Evolutionary conservation across 1,140 invertebrate species (phyloP).

Genomic region (Polypedilum pembai): DNA sequence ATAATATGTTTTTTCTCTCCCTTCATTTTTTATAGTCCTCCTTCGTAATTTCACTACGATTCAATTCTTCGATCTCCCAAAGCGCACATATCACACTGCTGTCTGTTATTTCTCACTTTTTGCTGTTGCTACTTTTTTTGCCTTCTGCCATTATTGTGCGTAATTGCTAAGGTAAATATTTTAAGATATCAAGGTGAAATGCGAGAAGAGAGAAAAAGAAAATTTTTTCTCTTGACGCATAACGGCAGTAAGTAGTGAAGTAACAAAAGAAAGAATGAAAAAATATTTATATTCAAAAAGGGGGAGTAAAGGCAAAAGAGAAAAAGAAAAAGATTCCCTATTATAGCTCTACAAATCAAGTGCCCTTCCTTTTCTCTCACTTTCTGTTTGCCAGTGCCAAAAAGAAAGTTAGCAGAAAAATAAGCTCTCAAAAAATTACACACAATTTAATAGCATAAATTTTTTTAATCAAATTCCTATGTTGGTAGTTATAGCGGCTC

Average conservation of each 20-base stretch:
- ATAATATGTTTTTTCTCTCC: neutral
- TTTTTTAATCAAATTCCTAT: slow-evolving; percentile 28
- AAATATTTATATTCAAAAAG: neutral
- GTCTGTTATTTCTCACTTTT: slow-evolving; percentile 27
- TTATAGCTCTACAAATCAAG: slow-evolving; percentile 23
- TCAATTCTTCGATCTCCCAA: slow-evolving; percentile 2
- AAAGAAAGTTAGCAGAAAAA: neutral
- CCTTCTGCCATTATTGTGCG: slow-evolving; percentile 8
- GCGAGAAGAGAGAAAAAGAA: neutral
- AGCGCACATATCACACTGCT: slow-evolving; percentile 9
- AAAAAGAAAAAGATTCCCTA: neutral
- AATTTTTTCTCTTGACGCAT: neutral
- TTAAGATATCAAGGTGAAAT: slow-evolving; percentile 26
- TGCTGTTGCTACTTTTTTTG: slow-evolving; percentile 12
- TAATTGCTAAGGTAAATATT: slow-evolving; percentile 27
- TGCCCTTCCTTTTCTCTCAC: neutral
- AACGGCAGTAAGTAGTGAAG: neutral
- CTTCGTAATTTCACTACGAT: neutral
- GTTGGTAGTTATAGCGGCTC: slow-evolving; percentile 8
- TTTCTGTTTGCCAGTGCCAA: neutral
- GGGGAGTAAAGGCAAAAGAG: neutral
- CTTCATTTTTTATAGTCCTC: neutral
- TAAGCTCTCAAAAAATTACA: slow-evolving; percentile 23
- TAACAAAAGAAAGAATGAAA: neutral
- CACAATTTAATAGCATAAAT: slow-evolving; percentile 27